phyloP scores from a whole-genome alignment of 2,113 vertebrate species.

The Rhinogobius similis region DNA sequence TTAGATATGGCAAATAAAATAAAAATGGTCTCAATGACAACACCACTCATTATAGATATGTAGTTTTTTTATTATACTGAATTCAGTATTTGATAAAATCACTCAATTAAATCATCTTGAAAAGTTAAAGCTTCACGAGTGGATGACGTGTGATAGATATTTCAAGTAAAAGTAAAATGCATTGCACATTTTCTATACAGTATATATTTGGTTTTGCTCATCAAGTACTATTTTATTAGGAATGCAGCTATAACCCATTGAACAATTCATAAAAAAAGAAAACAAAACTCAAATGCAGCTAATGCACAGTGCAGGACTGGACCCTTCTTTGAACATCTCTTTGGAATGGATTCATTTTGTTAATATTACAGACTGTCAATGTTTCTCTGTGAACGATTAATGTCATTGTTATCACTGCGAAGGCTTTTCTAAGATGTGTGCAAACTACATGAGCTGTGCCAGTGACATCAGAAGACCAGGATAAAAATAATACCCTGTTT shows the following conservation, averaged over 20 bases:
- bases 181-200: constrained; percentile 31
- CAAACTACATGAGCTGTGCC: constrained; percentile 35
- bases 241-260: constrained; percentile 33
- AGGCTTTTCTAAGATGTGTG: constrained; percentile 12
- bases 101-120: constrained; percentile 53
- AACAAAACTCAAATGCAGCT: constrained; percentile 15
- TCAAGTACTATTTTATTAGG: background rate
- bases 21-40: background rate
- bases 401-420: constrained; percentile 23
- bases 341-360: constrained; percentile 3
- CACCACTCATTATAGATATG: constrained; percentile 67
- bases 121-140: constrained; percentile 74
- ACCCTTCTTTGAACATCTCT: constrained; percentile 20
- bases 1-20: background rate
- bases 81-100: constrained; percentile 70
- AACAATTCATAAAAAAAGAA: background rate
- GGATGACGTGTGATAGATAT: constrained; percentile 60
- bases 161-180: constrained; percentile 57
- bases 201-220: constrained; percentile 34
- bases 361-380: background rate
- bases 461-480: background rate
- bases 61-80: constrained; percentile 82
- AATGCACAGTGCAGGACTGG: constrained; percentile 11
- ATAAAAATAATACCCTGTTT: constrained; percentile 18
- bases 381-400: constrained; percentile 25